phyloP scores from a whole-genome alignment of 1,140 invertebrate species.

The Oryzaephilus surinamensis region DNA sequence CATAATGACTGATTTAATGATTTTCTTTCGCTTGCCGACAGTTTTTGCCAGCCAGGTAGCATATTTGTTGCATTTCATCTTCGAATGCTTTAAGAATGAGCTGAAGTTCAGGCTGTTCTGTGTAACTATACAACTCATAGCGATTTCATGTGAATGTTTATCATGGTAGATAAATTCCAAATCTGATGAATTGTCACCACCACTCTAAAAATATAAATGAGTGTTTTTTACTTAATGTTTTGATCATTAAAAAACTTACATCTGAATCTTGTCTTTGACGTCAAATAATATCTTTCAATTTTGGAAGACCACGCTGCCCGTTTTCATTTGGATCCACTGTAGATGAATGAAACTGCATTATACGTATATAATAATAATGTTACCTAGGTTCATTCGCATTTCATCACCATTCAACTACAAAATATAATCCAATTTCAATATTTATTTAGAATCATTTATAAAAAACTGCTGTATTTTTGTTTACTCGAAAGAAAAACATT shows the following conservation, averaged over 20 bases:
- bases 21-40: slow-evolving; percentile 52
- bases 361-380: too few relatives aligned
- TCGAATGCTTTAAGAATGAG: slow-evolving; percentile 82
- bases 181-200: slow-evolving; percentile 53
- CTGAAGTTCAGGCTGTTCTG: slow-evolving; percentile 85
- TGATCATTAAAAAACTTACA: slow-evolving; percentile 33
- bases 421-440: too few relatives aligned
- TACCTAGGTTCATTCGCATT: too few relatives aligned
- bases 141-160: slow-evolving; percentile 77
- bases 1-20: slow-evolving; percentile 67
- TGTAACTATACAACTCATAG: slow-evolving; percentile 95
- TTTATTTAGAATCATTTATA: too few relatives aligned
- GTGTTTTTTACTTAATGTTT: not conserved
- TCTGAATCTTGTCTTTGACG: slow-evolving; percentile 45
- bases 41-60: slow-evolving; percentile 70
- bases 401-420: too few relatives aligned
- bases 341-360: slow-evolving; percentile 17
- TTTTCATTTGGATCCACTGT: slow-evolving; percentile 42
- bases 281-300: slow-evolving; percentile 38
- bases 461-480: too few relatives aligned
- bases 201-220: slow-evolving; percentile 30
- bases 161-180: slow-evolving; percentile 90
- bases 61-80: slow-evolving; percentile 69
- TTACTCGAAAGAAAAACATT: too few relatives aligned
- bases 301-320: slow-evolving; percentile 37